Percentiles rank a stretch among this genome's conserved stretches.
Conservation (phyloP, 2,888 invertebrate species). For the Hemicrepidius hirtus region DNA sequence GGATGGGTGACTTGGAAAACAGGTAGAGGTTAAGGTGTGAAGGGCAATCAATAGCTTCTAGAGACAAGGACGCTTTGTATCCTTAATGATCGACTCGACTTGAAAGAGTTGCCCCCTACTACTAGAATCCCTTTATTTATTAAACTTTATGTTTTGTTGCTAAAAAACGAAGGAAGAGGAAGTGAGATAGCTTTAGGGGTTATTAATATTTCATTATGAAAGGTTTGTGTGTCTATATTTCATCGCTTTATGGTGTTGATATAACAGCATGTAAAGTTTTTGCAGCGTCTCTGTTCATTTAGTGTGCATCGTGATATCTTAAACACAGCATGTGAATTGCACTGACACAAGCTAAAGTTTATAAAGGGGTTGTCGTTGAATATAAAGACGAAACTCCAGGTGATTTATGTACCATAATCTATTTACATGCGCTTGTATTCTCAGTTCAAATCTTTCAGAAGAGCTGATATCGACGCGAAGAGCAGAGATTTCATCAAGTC, state of each 20-base stretch:
- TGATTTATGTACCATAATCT: slow-evolving; percentile 52
- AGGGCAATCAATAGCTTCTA: no score
- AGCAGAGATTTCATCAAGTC: slow-evolving; percentile 51
- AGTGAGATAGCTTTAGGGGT: neutral
- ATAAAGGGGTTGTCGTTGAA: slow-evolving; percentile 31
- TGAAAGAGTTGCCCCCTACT: no score
- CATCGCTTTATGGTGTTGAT: slow-evolving; percentile 12
- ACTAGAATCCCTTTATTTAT: no score
- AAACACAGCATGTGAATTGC: slow-evolving; percentile 24
- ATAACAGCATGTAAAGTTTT: slow-evolving; percentile 5
- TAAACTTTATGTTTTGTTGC: no score
- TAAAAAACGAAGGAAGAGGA: no score
- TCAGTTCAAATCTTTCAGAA: slow-evolving; percentile 50
- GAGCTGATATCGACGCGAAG: slow-evolving; percentile 47
- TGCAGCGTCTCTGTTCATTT: slow-evolving; percentile 10
- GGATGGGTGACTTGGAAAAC: no score
- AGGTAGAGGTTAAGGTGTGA: no score
- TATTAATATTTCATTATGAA: slow-evolving; percentile 7
- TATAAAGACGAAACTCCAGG: slow-evolving; percentile 44
- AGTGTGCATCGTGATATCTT: slow-evolving; percentile 1
- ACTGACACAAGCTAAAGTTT: slow-evolving; percentile 31
- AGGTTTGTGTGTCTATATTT: slow-evolving; percentile 2
- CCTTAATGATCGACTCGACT: no score
- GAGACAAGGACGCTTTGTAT: no score
- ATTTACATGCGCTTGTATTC: slow-evolving; percentile 47